Conservation (phyloP, 2,888 invertebrate species). For the Molanna angustata region DNA sequence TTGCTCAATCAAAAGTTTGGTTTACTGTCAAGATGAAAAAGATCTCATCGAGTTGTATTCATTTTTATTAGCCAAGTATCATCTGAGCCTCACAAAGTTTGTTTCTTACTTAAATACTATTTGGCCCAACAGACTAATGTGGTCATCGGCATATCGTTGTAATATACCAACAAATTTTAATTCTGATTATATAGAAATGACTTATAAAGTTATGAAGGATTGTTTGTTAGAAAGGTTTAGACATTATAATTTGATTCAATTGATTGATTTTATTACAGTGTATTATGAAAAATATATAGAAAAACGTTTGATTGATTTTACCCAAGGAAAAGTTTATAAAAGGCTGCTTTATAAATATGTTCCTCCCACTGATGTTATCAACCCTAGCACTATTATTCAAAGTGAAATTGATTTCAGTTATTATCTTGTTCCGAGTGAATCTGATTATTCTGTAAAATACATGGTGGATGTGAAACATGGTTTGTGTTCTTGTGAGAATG, state of each 20-base stretch:
- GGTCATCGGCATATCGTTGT: constrained; percentile 27
- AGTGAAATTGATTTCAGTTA: constrained; percentile 21
- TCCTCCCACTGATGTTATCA: constrained; percentile 25
- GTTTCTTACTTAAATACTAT: constrained; percentile 23
- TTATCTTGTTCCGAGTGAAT: constrained; percentile 28
- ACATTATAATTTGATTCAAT: constrained; percentile 22
- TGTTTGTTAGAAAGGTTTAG: constrained; percentile 24
- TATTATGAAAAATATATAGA: constrained; percentile 24
- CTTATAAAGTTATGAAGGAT: constrained; percentile 28
- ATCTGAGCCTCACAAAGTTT: constrained; percentile 22
- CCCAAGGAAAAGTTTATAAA: constrained; percentile 23
- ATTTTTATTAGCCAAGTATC: constrained; percentile 16
- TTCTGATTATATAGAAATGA: constrained; percentile 21
- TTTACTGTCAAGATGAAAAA: constrained; percentile 25
- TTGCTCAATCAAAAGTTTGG: constrained; percentile 20
- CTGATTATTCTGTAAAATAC: constrained; percentile 25
- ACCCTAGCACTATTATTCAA: constrained; percentile 24
- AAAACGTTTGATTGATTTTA: constrained; percentile 22
- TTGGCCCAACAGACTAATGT: constrained; percentile 25
- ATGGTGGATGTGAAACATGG: constrained; percentile 29
- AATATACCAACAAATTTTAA: constrained; percentile 17
- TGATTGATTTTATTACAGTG: constrained; percentile 25
- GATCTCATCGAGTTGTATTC: constrained; percentile 21
- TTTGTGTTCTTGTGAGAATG: constrained; percentile 25
- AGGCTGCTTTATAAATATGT: constrained; percentile 26